These are phyloP conservation scores for Rhadinocentrus ornatus DNA, from an alignment of 2,797 vertebrate species.

Conservation along the genomic window DNA sequence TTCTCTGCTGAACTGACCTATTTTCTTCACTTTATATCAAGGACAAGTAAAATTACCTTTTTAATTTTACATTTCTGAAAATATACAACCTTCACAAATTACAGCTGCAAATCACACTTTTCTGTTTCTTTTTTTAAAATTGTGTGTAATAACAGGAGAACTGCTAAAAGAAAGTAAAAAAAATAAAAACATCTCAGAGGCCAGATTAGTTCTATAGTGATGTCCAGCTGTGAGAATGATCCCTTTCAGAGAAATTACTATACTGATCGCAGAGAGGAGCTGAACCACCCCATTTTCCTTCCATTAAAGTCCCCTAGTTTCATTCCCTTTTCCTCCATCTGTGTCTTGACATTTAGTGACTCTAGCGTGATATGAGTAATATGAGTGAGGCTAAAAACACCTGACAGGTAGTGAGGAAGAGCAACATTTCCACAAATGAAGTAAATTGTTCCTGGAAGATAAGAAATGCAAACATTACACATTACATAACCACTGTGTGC, in stretches of 20 bases:
- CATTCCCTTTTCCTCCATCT: constrained; percentile 35
- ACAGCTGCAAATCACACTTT: constrained; percentile 18
- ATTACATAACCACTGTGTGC: constrained; percentile 50
- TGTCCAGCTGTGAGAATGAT: constrained; percentile 37
- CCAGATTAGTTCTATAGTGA: constrained; percentile 4
- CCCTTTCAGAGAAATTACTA: constrained; percentile 48
- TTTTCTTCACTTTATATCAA: neutral
- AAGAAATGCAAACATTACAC: constrained; percentile 13
- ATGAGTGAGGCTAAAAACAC: constrained; percentile 33
- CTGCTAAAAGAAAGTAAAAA: neutral
- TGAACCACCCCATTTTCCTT: constrained; percentile 35
- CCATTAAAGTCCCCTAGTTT: constrained; percentile 30
- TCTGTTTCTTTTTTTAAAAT: constrained; percentile 12
- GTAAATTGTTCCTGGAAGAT: constrained; percentile 25
- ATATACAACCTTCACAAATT: constrained; percentile 2
- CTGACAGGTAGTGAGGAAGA: constrained; percentile 23
- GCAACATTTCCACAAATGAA: constrained; percentile 21
- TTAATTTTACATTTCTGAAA: neutral
- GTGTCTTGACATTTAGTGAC: constrained; percentile 20
- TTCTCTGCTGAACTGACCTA: neutral
- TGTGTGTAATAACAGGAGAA: constrained; percentile 32
- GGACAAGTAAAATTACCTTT: neutral
- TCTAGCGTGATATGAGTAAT: constrained; percentile 14
- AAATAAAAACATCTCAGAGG: constrained; percentile 19
- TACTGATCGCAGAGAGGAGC: constrained; percentile 27